Conservation (phyloP, 2,113 vertebrate genomes). For the Willisornis vidua region DNA sequence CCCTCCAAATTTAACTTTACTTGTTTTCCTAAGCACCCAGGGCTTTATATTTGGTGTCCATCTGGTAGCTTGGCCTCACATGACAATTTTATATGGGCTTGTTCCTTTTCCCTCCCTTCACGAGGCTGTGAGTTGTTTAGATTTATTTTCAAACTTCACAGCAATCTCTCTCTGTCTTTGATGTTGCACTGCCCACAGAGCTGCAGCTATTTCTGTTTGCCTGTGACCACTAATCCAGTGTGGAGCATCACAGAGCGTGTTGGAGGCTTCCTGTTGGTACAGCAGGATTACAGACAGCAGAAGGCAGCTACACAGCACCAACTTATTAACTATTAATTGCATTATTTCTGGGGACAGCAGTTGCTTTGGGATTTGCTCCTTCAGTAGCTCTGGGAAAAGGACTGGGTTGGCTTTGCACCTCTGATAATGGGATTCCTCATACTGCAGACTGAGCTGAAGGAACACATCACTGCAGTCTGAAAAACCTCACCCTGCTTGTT, state of each 20-base stretch:
- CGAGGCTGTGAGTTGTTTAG: neutral
- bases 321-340: neutral
- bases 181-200: neutral
- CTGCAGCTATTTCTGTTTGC: neutral
- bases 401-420: neutral
- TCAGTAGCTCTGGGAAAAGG: neutral
- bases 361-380: neutral
- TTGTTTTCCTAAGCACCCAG: neutral
- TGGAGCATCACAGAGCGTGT: neutral
- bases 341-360: neutral
- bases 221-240: neutral
- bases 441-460: neutral
- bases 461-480: neutral
- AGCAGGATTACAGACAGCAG: conserved; percentile 4
- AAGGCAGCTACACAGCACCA: neutral
- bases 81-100: neutral
- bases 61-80: conserved; percentile 3
- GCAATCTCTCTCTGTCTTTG: neutral
- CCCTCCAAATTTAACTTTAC: neutral
- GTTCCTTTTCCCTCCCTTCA: neutral
- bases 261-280: neutral
- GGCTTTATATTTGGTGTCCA: conserved; percentile 20
- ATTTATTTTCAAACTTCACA: neutral
- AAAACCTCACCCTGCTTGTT: neutral
- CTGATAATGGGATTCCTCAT: neutral